phyloP scores from a whole-genome alignment of 2,113 vertebrate species.

The Bagarius yarrelli region DNA sequence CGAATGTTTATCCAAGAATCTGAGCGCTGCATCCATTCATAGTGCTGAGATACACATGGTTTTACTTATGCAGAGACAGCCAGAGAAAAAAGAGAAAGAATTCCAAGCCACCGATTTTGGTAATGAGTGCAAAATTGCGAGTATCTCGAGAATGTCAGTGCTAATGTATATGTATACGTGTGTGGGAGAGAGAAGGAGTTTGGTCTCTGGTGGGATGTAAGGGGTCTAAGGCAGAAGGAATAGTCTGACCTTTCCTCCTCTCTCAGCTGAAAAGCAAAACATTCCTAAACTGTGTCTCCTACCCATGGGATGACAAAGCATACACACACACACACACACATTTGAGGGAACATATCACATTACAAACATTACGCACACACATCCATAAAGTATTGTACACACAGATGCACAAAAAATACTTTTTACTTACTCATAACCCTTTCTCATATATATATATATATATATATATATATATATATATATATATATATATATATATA shows the following conservation, averaged over 20 bases:
- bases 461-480: no score
- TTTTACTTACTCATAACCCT: not conserved
- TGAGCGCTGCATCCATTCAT: not conserved
- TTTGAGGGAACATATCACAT: not conserved
- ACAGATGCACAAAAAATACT: slow-evolving; percentile 14
- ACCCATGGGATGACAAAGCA: slow-evolving; percentile 29
- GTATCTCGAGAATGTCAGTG: not conserved
- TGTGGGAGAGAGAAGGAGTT: slow-evolving; percentile 1
- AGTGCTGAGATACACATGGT: slow-evolving; percentile 33
- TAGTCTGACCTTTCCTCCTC: slow-evolving; percentile 41
- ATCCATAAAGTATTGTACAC: not conserved
- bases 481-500: no score
- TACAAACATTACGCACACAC: not conserved
- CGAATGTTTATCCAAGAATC: slow-evolving; percentile 1
- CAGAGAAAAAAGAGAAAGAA: not conserved
- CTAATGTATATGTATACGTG: not conserved
- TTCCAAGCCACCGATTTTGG: not conserved
- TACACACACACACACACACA: not conserved
- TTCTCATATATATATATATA: not conserved
- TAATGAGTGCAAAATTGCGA: not conserved
- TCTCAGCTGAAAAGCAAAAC: slow-evolving; percentile 62
- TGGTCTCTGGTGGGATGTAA: not conserved
- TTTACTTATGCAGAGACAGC: slow-evolving; percentile 42
- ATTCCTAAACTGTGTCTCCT: slow-evolving; percentile 57
- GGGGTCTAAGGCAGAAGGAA: slow-evolving; percentile 34